A percentile compares a stretch with the other conserved stretches of the same genome.
These are phyloP conservation scores for Brachyhypopomus gauderio DNA, from an alignment of 2,113 vertebrate genomes.

Conservation along the genomic window DNA sequence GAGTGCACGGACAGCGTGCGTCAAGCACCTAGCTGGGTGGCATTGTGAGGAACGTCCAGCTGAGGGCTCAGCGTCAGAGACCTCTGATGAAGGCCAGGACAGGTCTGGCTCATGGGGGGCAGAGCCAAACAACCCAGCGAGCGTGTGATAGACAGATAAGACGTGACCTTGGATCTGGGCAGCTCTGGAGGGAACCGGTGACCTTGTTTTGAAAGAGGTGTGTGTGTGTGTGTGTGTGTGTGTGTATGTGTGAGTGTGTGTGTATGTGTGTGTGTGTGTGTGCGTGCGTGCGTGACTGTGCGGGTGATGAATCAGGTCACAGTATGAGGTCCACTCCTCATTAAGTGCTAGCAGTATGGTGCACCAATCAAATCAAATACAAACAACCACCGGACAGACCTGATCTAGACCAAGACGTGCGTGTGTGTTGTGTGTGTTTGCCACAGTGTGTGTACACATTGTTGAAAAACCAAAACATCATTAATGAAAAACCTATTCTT, in stretches of 20 bases:
- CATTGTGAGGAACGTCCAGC: neutral
- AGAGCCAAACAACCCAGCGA: slow-evolving; percentile 63
- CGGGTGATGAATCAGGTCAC: slow-evolving; percentile 42
- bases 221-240: slow-evolving; percentile 36
- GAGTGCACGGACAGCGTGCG: too few species aligned
- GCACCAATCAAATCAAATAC: slow-evolving; percentile 68
- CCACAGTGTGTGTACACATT: neutral
- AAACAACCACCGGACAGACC: slow-evolving; percentile 66
- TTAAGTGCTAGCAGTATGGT: slow-evolving; percentile 65
- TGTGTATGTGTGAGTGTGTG: slow-evolving; percentile 35
- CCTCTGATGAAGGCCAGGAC: neutral
- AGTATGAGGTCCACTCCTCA: slow-evolving; percentile 58
- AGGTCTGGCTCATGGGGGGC: slow-evolving; percentile 43
- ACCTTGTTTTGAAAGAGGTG: slow-evolving; percentile 52
- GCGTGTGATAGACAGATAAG: slow-evolving; percentile 61
- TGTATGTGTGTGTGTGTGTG: slow-evolving; percentile 22
- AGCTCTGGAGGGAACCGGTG: slow-evolving; percentile 61
- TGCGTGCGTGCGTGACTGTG: neutral
- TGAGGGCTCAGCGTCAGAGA: neutral
- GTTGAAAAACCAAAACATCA: too few species aligned
- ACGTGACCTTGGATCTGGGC: slow-evolving; percentile 61
- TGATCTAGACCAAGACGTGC: slow-evolving; percentile 64
- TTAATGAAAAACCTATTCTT: too few species aligned
- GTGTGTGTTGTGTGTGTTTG: slow-evolving; percentile 28
- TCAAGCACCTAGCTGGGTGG: too few species aligned